Conservation (phyloP, 2,113 vertebrate genomes). For the Columbina picui region DNA sequence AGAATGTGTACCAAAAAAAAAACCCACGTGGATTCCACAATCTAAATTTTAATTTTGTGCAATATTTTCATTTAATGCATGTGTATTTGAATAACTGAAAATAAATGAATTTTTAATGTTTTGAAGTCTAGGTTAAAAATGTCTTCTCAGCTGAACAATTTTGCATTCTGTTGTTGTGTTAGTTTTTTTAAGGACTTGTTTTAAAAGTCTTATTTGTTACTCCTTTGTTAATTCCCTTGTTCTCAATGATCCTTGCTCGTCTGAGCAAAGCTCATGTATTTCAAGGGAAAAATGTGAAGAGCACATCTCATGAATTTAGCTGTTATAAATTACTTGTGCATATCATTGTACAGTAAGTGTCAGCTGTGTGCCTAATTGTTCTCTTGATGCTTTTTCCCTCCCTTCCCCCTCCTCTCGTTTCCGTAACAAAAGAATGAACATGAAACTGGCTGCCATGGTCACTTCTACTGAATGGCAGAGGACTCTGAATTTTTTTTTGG, state of each 20-base stretch:
- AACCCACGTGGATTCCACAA: slow-evolving; percentile 75
- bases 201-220: slow-evolving; percentile 91
- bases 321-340: slow-evolving; percentile 88
- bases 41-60: slow-evolving; percentile 89
- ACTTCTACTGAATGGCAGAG: slow-evolving; percentile 85
- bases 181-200: slow-evolving; percentile 96
- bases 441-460: slow-evolving; percentile 85
- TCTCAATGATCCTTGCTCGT: slow-evolving; percentile 70
- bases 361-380: slow-evolving; percentile 97
- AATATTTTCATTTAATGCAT: slow-evolving; percentile 94
- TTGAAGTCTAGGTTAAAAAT: slow-evolving; percentile 80
- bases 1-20: slow-evolving; percentile 74
- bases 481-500: slow-evolving; percentile 80
- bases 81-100: slow-evolving; percentile 89
- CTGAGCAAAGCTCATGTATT: slow-evolving; percentile 73
- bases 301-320: slow-evolving; percentile 85
- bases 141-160: slow-evolving; percentile 79
- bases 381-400: slow-evolving; percentile 85
- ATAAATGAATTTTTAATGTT: slow-evolving; percentile 84
- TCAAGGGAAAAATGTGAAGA: slow-evolving; percentile 78
- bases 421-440: slow-evolving; percentile 74
- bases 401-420: slow-evolving; percentile 38
- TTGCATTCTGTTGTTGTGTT: slow-evolving; percentile 86
- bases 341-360: slow-evolving; percentile 95
- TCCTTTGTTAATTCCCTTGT: slow-evolving; percentile 76